Base-by-base conservation (phyloP, 2,797 vertebrate genomes). In the Rachycentron canadum region DNA sequence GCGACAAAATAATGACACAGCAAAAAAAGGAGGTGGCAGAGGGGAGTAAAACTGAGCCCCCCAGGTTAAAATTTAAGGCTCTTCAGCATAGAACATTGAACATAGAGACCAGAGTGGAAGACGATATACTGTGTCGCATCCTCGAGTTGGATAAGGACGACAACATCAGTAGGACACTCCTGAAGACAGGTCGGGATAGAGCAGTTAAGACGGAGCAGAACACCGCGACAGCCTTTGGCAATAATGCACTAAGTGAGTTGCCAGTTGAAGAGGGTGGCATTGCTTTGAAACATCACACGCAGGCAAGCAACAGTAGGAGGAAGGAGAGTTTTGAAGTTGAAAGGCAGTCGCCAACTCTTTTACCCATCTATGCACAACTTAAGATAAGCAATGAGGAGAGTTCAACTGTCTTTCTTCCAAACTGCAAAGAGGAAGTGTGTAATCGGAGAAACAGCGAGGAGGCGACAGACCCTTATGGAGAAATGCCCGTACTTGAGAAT, bases 401-500 rank as follows among this genome's bases (percentile, higher is more conserved):
- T 14, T 68, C 8, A 5, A 41, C 28, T 2, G 23, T 32, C 16
- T 55, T 69, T 0, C 4, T 79, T 4, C 7, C 45, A n/a, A 47
- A 47, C 49, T 64, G 49, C 50, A 84, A 86, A 63, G 43, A 34
- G 7, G 63, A 78, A 41, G 23, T n/a, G 13, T 43, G 36, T 12
- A 14, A 1, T n/a, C 26, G 10, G 26, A 43, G 19, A 8, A 45
- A n/a, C 16, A 1, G 19, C 0, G 26, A 81, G 19, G 62, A 81
- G 4, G 25, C 19, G 2, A 16, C 52, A 0, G 81, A 87, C 53
- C 23, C 41, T 0, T 73, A 75, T 2, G 57, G 50, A 34, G 85
- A 90, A 47, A 90, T 88, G 78, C 85, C 88, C 2, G 65, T 73
- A 1, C 86, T 89, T 2, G 79, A 91, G 73, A 73, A 86, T 6